Percentiles rank a stretch among this genome's conserved stretches.
Conservation (phyloP, 2,888 invertebrate species). For the Caenorhabditis sp. region DNA sequence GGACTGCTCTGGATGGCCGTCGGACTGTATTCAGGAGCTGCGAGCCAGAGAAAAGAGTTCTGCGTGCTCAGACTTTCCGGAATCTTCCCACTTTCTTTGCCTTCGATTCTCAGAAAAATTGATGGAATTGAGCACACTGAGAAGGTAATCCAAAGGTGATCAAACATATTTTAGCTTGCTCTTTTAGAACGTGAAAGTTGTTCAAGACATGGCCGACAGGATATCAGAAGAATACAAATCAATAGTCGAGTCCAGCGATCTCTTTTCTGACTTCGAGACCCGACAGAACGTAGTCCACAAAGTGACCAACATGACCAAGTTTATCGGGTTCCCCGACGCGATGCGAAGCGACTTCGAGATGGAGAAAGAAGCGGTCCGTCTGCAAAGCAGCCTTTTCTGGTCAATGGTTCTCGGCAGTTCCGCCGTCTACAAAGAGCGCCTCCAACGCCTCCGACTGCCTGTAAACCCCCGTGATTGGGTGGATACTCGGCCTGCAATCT, state of each 20-base stretch:
- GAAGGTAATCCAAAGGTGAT: no score
- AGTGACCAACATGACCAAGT: conserved; percentile 53
- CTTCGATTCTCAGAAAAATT: conserved; percentile 60
- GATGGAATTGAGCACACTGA: conserved; percentile 58
- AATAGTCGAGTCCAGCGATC: conserved; percentile 23
- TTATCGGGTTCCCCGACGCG: conserved; percentile 57
- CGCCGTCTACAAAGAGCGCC: conserved; percentile 53
- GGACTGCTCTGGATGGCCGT: conserved; percentile 50
- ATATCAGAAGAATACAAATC: conserved; percentile 42
- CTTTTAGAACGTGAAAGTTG: conserved; percentile 53
- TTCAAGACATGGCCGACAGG: conserved; percentile 52
- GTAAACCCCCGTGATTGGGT: conserved; percentile 61
- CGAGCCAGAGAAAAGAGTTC: conserved; percentile 62
- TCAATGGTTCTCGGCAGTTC: conserved; percentile 59
- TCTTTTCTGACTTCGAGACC: conserved; percentile 49
- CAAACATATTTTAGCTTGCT: no score
- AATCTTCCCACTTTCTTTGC: conserved; percentile 60
- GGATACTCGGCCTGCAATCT: conserved; percentile 59
- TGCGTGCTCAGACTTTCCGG: conserved; percentile 59
- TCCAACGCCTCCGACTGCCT: conserved; percentile 43
- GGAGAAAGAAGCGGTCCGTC: conserved; percentile 56
- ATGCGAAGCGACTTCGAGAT: conserved; percentile 53
- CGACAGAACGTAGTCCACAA: conserved; percentile 53
- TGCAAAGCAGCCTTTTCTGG: conserved; percentile 53
- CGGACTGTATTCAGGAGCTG: conserved; percentile 53